phyloP scores from a whole-genome alignment of 2,888 invertebrate genomes.

The Pteria penguin region DNA sequence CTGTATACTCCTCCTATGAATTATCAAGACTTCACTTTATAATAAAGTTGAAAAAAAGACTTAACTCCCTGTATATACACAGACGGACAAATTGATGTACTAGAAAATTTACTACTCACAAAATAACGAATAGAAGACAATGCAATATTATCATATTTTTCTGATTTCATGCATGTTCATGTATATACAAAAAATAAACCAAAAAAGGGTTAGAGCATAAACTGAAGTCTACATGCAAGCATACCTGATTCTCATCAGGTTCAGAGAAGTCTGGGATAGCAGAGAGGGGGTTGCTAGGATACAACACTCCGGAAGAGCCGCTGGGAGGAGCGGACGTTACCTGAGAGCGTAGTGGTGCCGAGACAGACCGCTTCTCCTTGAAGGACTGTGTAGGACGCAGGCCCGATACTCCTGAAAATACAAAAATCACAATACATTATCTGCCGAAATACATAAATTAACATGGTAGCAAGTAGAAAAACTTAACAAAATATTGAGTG shows the following conservation, averaged over 20 bases:
- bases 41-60: no score
- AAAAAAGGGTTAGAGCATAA: neutral
- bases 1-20: no score
- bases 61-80: no score
- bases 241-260: constrained; percentile 37
- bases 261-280: constrained; percentile 41
- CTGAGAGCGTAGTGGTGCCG: constrained; percentile 38
- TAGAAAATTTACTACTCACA: no score
- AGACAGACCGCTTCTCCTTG: constrained; percentile 32
- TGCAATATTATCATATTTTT: no score
- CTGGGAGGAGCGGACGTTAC: constrained; percentile 41
- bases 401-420: constrained; percentile 32
- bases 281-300: constrained; percentile 14
- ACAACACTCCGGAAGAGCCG: constrained; percentile 23
- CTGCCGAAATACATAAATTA: no score
- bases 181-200: neutral
- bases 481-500: no score
- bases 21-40: no score
- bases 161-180: neutral
- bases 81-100: no score
- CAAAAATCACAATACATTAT: no score
- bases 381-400: constrained; percentile 43
- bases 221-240: neutral
- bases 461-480: no score
- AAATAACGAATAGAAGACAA: no score